Conservation (phyloP, 2,797 vertebrate genomes). For the Artibeus jamaicensis region DNA sequence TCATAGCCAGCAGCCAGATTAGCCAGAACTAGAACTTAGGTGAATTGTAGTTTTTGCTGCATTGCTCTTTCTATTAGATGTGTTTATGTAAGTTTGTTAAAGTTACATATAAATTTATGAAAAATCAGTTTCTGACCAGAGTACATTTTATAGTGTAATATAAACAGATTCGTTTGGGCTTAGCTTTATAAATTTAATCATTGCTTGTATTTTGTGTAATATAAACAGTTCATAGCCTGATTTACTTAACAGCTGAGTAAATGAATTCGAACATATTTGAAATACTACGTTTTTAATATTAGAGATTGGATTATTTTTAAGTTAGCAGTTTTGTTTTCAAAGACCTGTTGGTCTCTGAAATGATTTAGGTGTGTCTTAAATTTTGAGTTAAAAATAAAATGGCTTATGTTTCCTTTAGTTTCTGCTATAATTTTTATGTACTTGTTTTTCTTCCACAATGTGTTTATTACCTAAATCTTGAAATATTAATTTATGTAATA, state of each 20-base stretch:
- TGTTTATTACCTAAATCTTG: not conserved
- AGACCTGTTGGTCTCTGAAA: not conserved
- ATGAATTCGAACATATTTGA: slow-evolving; percentile 13
- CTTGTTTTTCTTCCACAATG: not conserved
- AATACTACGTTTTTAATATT: slow-evolving; percentile 16
- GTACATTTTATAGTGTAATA: slow-evolving; percentile 53
- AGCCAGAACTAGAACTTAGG: not conserved
- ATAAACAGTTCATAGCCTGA: not conserved
- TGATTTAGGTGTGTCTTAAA: slow-evolving; percentile 15
- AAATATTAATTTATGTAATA: slow-evolving; percentile 28
- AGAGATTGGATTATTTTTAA: not conserved
- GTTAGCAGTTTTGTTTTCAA: slow-evolving; percentile 17
- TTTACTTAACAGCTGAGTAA: slow-evolving; percentile 28
- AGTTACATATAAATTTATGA: slow-evolving; percentile 1
- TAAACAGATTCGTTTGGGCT: slow-evolving; percentile 10
- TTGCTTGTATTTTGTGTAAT: slow-evolving; percentile 32
- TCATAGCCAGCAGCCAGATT: not conserved
- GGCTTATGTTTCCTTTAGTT: not conserved
- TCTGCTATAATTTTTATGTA: slow-evolving; percentile 16
- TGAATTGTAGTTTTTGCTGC: not conserved
- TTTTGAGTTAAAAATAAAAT: slow-evolving; percentile 38
- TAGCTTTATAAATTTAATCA: slow-evolving; percentile 35
- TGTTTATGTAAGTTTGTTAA: slow-evolving; percentile 33
- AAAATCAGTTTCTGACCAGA: slow-evolving; percentile 25
- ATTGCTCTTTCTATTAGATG: not conserved